Evolutionary conservation across 1,140 invertebrate species (phyloP), one percentile per base, ranked within the genome.

Genomic region (Drosophila sucinea): DNA sequence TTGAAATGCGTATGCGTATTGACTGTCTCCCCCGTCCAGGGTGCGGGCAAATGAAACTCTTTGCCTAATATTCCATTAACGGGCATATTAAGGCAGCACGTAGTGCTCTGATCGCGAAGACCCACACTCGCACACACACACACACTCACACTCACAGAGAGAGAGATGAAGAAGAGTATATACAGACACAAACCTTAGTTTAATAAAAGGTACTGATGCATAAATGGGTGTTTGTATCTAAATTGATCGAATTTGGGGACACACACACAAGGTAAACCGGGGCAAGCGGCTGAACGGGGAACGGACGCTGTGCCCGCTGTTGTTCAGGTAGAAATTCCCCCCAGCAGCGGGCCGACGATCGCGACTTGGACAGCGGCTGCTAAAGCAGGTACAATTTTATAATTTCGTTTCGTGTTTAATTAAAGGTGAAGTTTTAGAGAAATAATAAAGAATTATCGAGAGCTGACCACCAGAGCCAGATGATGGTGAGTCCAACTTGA

Each of bases 391-490:
- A 89, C 84, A 89, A 84, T 89, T 89, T 89, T 89, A 89, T 89
- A 89, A 89, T 89, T 89, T 89, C 85, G 84, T 89, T 89, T 89
- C 84, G 80, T 89, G 84, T 90, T 89, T 89, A 89, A 89, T 89
- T 89, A 89, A 89, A 89, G 84, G 84, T 89, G 84, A 89, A 89
- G 84, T 89, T 89, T 89, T 89, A 89, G 87, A 89, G 84, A 89
- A 89, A 89, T 89, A 89, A 89, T 89, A 90, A 89, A 89, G 85
- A 89, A 89, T 89, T 89, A 89, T 90, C 85, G 74, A 81, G 84
- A 69, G 72, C 61, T 56, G 44, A 54, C 67, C 40, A 61, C 67
- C 40, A 61, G 56, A 72, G 62, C 68, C 81, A 84, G 80, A 76
- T 79, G 72, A 79, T 67, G 51, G 61, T 60, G 70, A 60, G 32